Evolutionary conservation across 2,888 invertebrate species (phyloP).

Genomic region (Nomada goodeniana): DNA sequence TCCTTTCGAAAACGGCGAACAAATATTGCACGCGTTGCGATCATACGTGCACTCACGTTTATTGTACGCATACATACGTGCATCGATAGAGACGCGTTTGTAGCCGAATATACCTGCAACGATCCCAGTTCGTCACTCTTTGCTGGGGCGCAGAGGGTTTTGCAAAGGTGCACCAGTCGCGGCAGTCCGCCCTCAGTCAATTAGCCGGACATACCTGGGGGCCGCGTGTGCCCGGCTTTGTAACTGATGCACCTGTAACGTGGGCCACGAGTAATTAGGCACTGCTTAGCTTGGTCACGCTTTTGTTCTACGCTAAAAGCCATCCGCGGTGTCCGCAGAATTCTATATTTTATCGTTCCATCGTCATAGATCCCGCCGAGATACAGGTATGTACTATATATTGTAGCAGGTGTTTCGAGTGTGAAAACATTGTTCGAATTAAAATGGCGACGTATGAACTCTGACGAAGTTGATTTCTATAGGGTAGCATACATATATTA

Average conservation of each 20-base stretch:
- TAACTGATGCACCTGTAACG: conserved; percentile 67
- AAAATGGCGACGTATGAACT: too few relatives aligned
- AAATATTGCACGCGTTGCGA: conserved; percentile 23
- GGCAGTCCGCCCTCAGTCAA: conserved; percentile 69
- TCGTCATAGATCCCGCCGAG: conserved; percentile 1
- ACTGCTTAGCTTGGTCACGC: conserved; percentile 22
- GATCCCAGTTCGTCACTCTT: conserved; percentile 2
- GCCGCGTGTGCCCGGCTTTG: conserved; percentile 59
- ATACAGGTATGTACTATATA: neutral
- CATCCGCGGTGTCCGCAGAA: neutral
- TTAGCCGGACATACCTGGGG: conserved; percentile 65
- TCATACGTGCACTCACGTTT: conserved; percentile 3
- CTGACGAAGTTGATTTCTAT: too few relatives aligned
- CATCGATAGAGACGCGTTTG: conserved; percentile 21
- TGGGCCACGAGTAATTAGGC: conserved; percentile 68
- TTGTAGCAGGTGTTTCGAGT: neutral
- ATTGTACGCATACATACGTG: too few relatives aligned
- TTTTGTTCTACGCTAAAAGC: conserved; percentile 47
- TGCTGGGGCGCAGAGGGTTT: conserved; percentile 35
- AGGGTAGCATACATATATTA: too few relatives aligned
- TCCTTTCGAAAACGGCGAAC: neutral
- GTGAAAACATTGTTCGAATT: too few relatives aligned
- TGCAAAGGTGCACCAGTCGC: conserved; percentile 55
- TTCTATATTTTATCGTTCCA: neutral
- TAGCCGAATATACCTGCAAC: conserved; percentile 28